A percentile compares a stretch with the other conserved stretches of the same genome.
These are phyloP conservation scores for Cottus gobio DNA, from an alignment of 2,113 vertebrate species.

Conservation along the genomic window DNA sequence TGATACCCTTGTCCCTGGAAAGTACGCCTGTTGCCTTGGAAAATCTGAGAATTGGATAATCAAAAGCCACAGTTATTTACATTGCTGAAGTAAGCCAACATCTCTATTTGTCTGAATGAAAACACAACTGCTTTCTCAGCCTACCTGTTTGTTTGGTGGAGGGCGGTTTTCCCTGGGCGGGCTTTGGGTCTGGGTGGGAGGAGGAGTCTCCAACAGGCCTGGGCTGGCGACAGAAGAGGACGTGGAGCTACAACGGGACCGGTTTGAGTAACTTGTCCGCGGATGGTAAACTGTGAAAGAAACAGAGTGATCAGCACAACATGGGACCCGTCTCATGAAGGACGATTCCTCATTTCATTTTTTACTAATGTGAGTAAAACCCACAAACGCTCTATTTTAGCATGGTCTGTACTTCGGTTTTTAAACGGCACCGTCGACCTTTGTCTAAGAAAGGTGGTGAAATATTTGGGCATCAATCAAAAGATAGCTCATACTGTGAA, in stretches of 20 bases:
- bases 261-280: slow-evolving; percentile 90
- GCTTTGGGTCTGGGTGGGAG: slow-evolving; percentile 68
- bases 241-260: slow-evolving; percentile 87
- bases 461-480: background rate
- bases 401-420: background rate
- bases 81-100: background rate
- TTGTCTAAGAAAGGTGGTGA: background rate
- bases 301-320: background rate
- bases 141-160: slow-evolving; percentile 87
- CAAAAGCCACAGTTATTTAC: background rate
- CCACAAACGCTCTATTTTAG: background rate
- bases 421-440: background rate
- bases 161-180: slow-evolving; percentile 71
- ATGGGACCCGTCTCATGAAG: no score
- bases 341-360: background rate
- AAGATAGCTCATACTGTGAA: background rate
- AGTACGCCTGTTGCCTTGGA: slow-evolving; percentile 78
- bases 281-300: slow-evolving; percentile 89
- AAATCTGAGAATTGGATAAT: slow-evolving; percentile 77
- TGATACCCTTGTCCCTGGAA: slow-evolving; percentile 85
- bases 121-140: background rate
- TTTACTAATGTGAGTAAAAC: background rate
- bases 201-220: slow-evolving; percentile 60
- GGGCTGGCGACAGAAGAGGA: slow-evolving; percentile 79
- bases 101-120: background rate